phyloP scores from a whole-genome alignment of 2,113 vertebrate species.

The Eonycteris spelaea region DNA sequence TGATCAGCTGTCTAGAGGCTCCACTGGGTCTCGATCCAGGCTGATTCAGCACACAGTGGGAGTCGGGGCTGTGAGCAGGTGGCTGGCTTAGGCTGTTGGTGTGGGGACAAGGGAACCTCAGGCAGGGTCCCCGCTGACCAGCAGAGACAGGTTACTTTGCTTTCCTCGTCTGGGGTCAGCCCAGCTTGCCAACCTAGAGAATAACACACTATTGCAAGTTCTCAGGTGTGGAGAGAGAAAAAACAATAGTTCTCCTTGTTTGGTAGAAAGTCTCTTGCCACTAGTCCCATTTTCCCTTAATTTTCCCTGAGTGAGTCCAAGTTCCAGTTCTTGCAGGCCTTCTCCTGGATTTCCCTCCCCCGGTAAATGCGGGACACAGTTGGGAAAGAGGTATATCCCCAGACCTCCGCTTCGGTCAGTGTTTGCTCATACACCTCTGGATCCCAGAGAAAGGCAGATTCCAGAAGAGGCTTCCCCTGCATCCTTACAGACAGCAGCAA shows the following conservation, averaged over 20 bases:
- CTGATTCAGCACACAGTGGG: accelerated
- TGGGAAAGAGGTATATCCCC: not conserved
- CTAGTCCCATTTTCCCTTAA: not conserved
- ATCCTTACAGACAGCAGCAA: not conserved
- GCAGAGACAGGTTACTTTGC: not conserved
- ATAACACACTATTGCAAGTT: not conserved
- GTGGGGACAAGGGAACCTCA: too few species aligned
- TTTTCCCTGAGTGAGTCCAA: not conserved
- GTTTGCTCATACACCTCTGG: not conserved
- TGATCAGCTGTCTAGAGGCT: not conserved
- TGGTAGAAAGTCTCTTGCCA: not conserved
- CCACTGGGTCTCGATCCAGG: not conserved
- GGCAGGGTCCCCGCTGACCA: not conserved
- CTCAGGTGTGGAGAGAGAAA: not conserved
- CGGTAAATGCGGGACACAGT: not conserved
- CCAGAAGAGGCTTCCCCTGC: not conserved
- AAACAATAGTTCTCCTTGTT: not conserved
- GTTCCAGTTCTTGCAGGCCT: not conserved
- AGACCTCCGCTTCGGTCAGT: accelerated
- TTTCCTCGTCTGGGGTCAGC: not conserved
- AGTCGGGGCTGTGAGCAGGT: not conserved
- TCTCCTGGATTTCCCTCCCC: not conserved
- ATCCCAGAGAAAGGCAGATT: not conserved
- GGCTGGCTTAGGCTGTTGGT: not conserved
- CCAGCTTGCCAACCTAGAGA: not conserved